Base-by-base conservation (phyloP, 2,888 invertebrate genomes). In the Cerceris ruficornis region DNA sequence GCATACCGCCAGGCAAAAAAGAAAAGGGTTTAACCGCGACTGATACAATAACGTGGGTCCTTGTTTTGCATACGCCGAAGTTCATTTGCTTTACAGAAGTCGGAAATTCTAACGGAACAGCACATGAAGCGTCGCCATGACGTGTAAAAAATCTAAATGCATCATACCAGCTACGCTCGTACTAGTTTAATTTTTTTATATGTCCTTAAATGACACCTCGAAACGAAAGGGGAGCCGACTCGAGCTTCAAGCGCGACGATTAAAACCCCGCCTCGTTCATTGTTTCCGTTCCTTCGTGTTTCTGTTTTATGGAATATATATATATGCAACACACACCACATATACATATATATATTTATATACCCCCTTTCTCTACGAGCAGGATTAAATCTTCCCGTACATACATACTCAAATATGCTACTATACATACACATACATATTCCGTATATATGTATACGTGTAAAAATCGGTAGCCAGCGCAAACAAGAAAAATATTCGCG, bases 111-210 rank as follows among this genome's bases (percentile, higher is more conserved):
- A 85, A 85, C 80, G 71, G 75, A 86, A 88, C 80, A 73, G 71
- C 69, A 80, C 82, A 81, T 80, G 84, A 87, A 86, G 81, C 83
- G 77, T 85, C 72, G 83, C 70, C 81, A 86, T 84, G 83, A 89
- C 86, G 87, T 90, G 90, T 90, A 90, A 87, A 90, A 90, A 91
- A 91, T 90, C 90, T 90, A 90, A 88, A 89, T 87, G 87, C 86
- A 83, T 80, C 84, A 78, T 85, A 84, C 80, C 61, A 78, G 82
- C 85, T 86, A 83, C 79, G 55, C 74, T 74, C 70, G 62, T 74
- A 71, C 80, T 62, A 66, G 67, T 60, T 13, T 66, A 80, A 64
- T 64, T 69, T 64, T 69, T 66, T 68, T 72, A 69, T 74, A 46
- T 73, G 67, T 61, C 28, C 28, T 28, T 28, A 28, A 46, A 62